Evolutionary conservation across 1,140 invertebrate species (phyloP).

Genomic region (Microplitis mediator): DNA sequence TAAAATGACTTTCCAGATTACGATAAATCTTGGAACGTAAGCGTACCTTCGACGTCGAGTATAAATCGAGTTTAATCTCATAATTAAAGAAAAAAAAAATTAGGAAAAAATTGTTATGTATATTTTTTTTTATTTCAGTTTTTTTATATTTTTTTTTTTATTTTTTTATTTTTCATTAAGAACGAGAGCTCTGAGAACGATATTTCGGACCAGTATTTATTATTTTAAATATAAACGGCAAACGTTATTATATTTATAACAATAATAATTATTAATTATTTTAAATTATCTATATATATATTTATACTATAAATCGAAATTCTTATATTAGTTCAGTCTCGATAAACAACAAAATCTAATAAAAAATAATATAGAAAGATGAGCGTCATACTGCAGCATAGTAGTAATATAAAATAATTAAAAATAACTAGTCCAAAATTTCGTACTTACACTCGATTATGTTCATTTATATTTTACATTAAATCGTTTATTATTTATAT

Average conservation of each 20-base stretch:
- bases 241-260: neutral
- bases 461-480: slow-evolving; percentile 36
- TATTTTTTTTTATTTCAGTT: neutral
- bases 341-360: neutral
- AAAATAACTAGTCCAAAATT: slow-evolving; percentile 18
- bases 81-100: slow-evolving; percentile 10
- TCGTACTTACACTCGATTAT: slow-evolving; percentile 13
- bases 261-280: too few species aligned
- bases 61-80: slow-evolving; percentile 22
- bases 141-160: neutral
- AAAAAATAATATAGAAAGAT: slow-evolving; percentile 16
- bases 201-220: slow-evolving; percentile 15
- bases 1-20: slow-evolving; percentile 17
- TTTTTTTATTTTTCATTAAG: neutral
- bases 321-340: slow-evolving; percentile 22
- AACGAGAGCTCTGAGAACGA: slow-evolving; percentile 4
- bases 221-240: neutral
- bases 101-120: slow-evolving; percentile 7
- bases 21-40: slow-evolving; percentile 45
- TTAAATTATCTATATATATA: neutral
- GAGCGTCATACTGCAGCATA: neutral
- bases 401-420: neutral
- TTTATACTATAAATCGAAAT: neutral
- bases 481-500: slow-evolving; percentile 36
- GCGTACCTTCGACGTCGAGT: slow-evolving; percentile 39